Conservation (phyloP, 2,797 vertebrate species). For the Champsocephalus esox region DNA sequence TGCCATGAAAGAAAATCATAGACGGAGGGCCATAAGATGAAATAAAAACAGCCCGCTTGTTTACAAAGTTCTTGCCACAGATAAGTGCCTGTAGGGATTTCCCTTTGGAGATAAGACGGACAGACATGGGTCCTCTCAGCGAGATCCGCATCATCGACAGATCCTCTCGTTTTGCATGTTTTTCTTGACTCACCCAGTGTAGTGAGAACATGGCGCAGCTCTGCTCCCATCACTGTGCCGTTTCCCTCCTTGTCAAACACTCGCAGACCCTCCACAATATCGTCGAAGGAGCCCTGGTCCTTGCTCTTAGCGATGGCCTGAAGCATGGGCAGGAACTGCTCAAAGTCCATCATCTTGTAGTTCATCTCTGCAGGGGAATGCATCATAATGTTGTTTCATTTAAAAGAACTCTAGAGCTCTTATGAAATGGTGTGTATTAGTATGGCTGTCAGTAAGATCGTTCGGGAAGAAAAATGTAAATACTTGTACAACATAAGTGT, state of each 20-base stretch:
- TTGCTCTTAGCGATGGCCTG: constrained; percentile 94
- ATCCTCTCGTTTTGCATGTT: background rate
- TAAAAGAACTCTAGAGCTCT: no score
- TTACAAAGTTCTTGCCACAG: background rate
- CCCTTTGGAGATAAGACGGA: background rate
- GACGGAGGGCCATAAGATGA: background rate
- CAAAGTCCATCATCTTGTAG: constrained; percentile 91
- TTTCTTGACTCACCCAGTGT: constrained; percentile 87
- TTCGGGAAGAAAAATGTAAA: no score
- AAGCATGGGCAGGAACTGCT: constrained; percentile 95
- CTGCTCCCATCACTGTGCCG: constrained; percentile 94
- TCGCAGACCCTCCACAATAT: constrained; percentile 92
- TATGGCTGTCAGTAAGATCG: no score
- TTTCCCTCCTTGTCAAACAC: constrained; percentile 97
- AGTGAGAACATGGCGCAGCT: constrained; percentile 94
- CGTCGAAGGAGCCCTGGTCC: constrained; percentile 94
- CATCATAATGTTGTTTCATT: no score
- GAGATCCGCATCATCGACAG: background rate
- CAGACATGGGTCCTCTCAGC: background rate
- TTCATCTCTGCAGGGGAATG: constrained; percentile 87
- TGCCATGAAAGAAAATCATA: background rate
- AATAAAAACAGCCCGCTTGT: background rate
- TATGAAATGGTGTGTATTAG: no score
- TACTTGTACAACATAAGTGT: no score
- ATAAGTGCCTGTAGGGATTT: background rate